These are phyloP conservation scores for Diploscapter pachys DNA, from an alignment of 1,140 invertebrate genomes.

Conservation along the genomic window DNA sequence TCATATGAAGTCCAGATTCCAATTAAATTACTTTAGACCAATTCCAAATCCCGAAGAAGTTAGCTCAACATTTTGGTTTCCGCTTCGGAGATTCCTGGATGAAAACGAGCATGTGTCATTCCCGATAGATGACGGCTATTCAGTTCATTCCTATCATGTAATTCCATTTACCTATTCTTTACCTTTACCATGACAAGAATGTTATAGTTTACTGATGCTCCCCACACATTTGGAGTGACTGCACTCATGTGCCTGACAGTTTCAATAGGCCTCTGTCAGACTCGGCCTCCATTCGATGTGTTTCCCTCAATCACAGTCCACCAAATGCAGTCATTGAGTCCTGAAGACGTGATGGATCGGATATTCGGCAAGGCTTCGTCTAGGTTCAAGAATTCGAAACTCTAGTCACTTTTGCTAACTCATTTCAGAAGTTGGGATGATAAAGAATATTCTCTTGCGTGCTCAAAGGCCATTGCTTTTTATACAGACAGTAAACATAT, in stretches of 20 bases:
- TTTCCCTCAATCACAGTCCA: slow-evolving; percentile 2
- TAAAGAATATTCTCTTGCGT: too few species aligned
- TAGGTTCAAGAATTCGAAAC: too few species aligned
- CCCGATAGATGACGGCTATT: slow-evolving; percentile 5
- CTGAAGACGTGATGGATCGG: too few species aligned
- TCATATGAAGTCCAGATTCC: background rate
- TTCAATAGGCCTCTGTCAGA: slow-evolving; percentile 9
- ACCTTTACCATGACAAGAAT: slow-evolving; percentile 7
- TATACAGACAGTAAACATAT: too few species aligned
- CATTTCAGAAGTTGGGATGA: too few species aligned
- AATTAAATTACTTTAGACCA: background rate
- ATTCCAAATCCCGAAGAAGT: background rate
- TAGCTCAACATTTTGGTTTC: slow-evolving; percentile 15
- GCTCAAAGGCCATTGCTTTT: too few species aligned
- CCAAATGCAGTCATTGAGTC: slow-evolving; percentile 15
- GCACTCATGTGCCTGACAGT: slow-evolving; percentile 22
- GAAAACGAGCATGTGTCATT: slow-evolving; percentile 2
- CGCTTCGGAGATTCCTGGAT: slow-evolving; percentile 13
- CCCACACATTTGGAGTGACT: slow-evolving; percentile 19
- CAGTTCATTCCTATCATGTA: slow-evolving; percentile 22
- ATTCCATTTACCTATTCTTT: background rate
- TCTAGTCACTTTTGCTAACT: too few species aligned
- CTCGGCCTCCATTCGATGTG: slow-evolving; percentile 10
- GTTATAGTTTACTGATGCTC: slow-evolving; percentile 17
- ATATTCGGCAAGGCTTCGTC: too few species aligned